Evolutionary conservation across 2,113 vertebrate genomes (phyloP).

Genomic region (Antennarius striatus): DNA sequence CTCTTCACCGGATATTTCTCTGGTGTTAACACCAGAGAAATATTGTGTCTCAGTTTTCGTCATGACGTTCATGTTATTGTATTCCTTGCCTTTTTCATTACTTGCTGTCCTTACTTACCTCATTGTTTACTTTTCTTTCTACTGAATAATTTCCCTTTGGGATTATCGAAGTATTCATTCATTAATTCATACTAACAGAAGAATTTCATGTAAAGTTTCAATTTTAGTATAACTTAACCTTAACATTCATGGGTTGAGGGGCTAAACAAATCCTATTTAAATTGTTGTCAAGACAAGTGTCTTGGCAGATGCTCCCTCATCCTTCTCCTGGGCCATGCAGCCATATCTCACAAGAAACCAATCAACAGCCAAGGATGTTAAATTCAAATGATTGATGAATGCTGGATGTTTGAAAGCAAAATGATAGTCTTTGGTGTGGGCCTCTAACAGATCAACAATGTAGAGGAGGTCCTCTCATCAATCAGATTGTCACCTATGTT

Average conservation of each 20-base stretch:
- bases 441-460: slow-evolving; percentile 10
- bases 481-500: slow-evolving; percentile 47
- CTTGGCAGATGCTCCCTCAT: not conserved
- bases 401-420: slow-evolving; percentile 10
- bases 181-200: too few species aligned
- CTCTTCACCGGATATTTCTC: not conserved
- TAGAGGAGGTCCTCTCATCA: slow-evolving; percentile 31
- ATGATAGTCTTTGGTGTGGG: slow-evolving; percentile 17
- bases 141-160: too few species aligned
- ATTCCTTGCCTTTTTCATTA: not conserved
- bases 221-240: too few species aligned
- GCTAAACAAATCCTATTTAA: too few species aligned
- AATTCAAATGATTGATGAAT: slow-evolving; percentile 42
- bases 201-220: too few species aligned
- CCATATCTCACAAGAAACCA: slow-evolving; percentile 5
- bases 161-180: too few species aligned
- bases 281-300: slow-evolving; percentile 1
- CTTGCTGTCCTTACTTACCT: not conserved
- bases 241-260: too few species aligned
- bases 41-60: not conserved
- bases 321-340: slow-evolving; percentile 6
- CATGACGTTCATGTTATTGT: too few species aligned
- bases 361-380: not conserved
- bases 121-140: too few species aligned
- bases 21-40: not conserved